A percentile compares a stretch with the other conserved stretches of the same genome.
Conservation (phyloP, 2,113 vertebrate genomes). For the Lophochroa leadbeateri region DNA sequence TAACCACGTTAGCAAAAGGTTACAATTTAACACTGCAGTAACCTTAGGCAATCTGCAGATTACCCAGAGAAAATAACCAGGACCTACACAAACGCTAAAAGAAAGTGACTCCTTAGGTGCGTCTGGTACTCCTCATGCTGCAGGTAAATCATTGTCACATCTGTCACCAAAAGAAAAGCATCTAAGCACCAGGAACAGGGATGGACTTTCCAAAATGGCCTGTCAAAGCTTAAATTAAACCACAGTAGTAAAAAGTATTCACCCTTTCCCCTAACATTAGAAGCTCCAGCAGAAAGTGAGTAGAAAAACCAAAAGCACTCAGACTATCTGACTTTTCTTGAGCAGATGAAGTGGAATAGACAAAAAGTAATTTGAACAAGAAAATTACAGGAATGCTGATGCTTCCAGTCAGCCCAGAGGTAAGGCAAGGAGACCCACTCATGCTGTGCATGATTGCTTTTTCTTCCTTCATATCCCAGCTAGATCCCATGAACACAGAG, state of each 20-base stretch:
- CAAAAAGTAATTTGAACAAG: slow-evolving; percentile 4
- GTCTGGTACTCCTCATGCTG: neutral
- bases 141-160: neutral
- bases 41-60: neutral
- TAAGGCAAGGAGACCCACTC: neutral
- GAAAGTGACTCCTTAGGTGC: neutral
- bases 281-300: neutral
- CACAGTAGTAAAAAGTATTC: neutral
- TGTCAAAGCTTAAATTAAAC: neutral
- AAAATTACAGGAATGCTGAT: slow-evolving; percentile 19
- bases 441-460: neutral
- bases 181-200: neutral
- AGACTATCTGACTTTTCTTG: neutral
- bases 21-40: neutral
- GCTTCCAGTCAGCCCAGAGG: slow-evolving; percentile 6
- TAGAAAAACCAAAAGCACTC: neutral
- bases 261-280: neutral
- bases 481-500: slow-evolving; percentile 11
- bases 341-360: neutral
- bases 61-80: neutral
- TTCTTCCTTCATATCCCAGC: neutral
- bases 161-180: neutral
- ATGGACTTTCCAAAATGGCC: neutral
- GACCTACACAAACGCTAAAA: neutral
- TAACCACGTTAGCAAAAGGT: no score